Evolutionary conservation across 2,113 vertebrate genomes (phyloP).

Genomic region (Sisor rabdophorus): DNA sequence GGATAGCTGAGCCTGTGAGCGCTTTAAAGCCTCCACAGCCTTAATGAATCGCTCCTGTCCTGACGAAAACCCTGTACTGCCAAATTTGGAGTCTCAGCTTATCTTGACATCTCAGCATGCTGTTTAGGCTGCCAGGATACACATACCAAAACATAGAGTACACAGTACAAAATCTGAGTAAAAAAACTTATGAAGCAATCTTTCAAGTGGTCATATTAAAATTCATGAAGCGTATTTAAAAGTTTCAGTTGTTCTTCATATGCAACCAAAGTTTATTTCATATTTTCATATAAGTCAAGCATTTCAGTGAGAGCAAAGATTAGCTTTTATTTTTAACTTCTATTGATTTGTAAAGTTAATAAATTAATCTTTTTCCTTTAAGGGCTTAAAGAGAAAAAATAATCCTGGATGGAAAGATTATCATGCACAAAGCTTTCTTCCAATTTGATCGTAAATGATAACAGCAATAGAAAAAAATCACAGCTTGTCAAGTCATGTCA

Average conservation of each 20-base stretch:
- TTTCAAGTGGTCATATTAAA: background rate
- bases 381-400: background rate
- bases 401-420: background rate
- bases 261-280: background rate
- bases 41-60: constrained; percentile 32
- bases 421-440: background rate
- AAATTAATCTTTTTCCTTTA: background rate
- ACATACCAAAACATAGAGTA: background rate
- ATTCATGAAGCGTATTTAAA: constrained; percentile 11
- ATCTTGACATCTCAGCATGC: constrained; percentile 9
- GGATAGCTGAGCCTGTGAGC: constrained; percentile 11
- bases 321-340: background rate
- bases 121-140: background rate
- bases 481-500: too few relatives aligned
- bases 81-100: constrained; percentile 8
- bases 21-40: constrained; percentile 21
- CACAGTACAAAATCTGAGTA: background rate
- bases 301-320: background rate
- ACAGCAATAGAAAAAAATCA: background rate
- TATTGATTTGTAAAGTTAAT: background rate
- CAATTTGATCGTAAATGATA: background rate
- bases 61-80: constrained; percentile 20
- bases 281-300: background rate
- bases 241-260: background rate
- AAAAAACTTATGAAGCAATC: background rate